Percentiles rank a stretch among this genome's conserved stretches.
phyloP scores from a whole-genome alignment of 1,140 invertebrate species.

The Drosophila rhopaloa region DNA sequence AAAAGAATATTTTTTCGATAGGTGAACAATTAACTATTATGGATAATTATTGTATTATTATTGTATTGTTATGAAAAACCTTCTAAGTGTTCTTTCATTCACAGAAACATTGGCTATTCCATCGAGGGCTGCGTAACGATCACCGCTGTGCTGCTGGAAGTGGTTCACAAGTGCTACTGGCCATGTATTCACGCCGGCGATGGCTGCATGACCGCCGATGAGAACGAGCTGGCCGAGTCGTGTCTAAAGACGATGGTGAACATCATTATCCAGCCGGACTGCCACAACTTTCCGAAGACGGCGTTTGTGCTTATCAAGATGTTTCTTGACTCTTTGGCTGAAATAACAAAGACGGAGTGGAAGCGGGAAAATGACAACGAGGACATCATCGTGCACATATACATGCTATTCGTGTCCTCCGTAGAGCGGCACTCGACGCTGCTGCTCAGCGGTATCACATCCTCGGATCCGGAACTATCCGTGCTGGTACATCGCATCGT shows the following conservation, averaged over 20 bases:
- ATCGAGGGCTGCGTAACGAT: constrained; percentile 84
- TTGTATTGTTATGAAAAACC: no score
- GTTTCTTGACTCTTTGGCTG: constrained; percentile 74
- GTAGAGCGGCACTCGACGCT: constrained; percentile 89
- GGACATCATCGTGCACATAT: constrained; percentile 86
- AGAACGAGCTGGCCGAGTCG: constrained; percentile 87
- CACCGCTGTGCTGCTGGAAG: constrained; percentile 69
- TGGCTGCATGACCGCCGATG: constrained; percentile 85
- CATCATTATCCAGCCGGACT: constrained; percentile 87
- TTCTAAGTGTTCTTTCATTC: neutral
- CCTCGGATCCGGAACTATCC: constrained; percentile 81
- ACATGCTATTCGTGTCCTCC: constrained; percentile 87
- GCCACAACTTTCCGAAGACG: constrained; percentile 85
- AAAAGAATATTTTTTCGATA: no score
- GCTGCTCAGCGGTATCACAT: constrained; percentile 86
- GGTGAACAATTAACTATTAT: no score
- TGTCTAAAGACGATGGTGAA: constrained; percentile 87
- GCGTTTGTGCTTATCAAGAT: constrained; percentile 86
- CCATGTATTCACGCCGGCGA: constrained; percentile 71
- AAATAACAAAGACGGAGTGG: constrained; percentile 82
- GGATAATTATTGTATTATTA: no score
- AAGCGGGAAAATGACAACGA: constrained; percentile 83
- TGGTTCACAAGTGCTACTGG: constrained; percentile 83
- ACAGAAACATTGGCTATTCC: constrained; percentile 81
- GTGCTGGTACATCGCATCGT: constrained; percentile 85